A percentile compares a stretch with the other conserved stretches of the same genome.
Conservation (phyloP, 2,797 vertebrate genomes). For the Siniperca undulata region DNA sequence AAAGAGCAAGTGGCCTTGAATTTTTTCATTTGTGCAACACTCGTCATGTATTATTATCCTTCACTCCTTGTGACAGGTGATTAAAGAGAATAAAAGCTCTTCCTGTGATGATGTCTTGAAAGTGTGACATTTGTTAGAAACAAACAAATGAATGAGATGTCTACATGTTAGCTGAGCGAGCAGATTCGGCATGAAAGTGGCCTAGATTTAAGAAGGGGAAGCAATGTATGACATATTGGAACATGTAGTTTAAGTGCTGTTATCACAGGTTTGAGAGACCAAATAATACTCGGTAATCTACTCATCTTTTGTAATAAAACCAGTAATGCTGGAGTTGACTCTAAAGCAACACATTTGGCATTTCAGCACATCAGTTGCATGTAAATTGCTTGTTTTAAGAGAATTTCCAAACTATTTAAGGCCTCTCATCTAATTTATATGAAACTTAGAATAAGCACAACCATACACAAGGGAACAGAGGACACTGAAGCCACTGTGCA, state of each 20-base stretch:
- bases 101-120: not conserved
- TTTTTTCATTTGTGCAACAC: not conserved
- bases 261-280: not conserved
- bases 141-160: conserved; percentile 13
- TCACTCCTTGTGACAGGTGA: conserved; percentile 1
- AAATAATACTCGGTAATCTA: not conserved
- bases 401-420: not conserved
- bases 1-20: not conserved
- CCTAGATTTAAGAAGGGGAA: not conserved
- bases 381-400: not conserved
- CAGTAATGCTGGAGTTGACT: not conserved
- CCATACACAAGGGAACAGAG: not conserved
- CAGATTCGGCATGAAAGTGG: not conserved
- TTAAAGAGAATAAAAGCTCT: conserved; percentile 10
- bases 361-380: not conserved
- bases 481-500: not conserved
- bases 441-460: not conserved
- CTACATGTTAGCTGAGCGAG: not conserved
- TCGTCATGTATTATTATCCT: not conserved
- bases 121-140: conserved; percentile 9
- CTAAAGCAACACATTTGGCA: not conserved
- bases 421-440: not conserved
- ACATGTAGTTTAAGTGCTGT: not conserved
- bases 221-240: not conserved
- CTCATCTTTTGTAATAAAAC: not conserved